phyloP scores from a whole-genome alignment of 1,140 invertebrate genomes.

The Zophobas atratus region DNA sequence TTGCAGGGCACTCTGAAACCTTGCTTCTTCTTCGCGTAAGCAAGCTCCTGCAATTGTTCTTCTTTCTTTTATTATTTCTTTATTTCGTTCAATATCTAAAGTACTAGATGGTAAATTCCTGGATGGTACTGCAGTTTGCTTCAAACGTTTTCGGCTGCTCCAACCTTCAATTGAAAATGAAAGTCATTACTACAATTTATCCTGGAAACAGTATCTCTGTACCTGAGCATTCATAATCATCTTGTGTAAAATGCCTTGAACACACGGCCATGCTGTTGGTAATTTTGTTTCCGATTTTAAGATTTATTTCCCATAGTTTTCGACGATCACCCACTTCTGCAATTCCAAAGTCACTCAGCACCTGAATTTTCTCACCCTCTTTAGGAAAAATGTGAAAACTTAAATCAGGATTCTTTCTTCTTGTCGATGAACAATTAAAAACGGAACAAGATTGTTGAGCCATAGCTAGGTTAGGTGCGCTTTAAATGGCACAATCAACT shows the following conservation, averaged over 20 bases:
- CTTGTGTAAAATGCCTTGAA: slow-evolving; percentile 33
- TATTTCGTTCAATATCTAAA: no score
- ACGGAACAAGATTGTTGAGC: not conserved
- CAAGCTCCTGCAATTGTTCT: no score
- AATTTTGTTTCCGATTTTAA: slow-evolving; percentile 37
- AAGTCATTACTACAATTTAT: slow-evolving; percentile 1
- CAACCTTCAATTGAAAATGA: slow-evolving; percentile 17
- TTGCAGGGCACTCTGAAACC: no score
- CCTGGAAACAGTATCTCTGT: not conserved
- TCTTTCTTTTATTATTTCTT: no score
- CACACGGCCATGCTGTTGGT: slow-evolving; percentile 26
- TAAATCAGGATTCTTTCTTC: slow-evolving; percentile 11
- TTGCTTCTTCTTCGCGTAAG: no score
- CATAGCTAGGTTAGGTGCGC: no score
- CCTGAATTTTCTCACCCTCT: not conserved
- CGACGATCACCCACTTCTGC: not conserved
- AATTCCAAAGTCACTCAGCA: not conserved
- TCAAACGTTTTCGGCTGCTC: slow-evolving; percentile 11
- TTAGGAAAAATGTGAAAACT: slow-evolving; percentile 13
- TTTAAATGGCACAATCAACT: no score
- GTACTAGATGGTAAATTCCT: slow-evolving; percentile 3
- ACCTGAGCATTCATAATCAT: slow-evolving; percentile 14
- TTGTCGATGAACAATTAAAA: not conserved
- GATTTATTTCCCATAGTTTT: slow-evolving; percentile 23
- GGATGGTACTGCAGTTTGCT: not conserved